Evolutionary conservation across 2,888 invertebrate genomes (phyloP), one percentile per base, ranked within the genome.

Genomic region (Eilema depressum): DNA sequence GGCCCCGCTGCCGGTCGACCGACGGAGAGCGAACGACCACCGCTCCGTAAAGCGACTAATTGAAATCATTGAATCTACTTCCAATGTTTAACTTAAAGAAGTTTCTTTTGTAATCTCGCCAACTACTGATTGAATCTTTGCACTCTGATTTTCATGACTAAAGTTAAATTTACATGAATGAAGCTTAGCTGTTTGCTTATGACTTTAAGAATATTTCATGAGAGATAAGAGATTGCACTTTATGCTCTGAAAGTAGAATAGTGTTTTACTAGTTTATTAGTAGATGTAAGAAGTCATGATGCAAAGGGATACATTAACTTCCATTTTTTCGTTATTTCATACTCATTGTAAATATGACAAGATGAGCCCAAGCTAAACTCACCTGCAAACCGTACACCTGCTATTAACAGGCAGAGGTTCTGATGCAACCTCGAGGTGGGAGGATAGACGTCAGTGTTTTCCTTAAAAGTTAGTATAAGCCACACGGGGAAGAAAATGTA

Each of bases 1-100:
- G 85, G 83, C 79, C 83, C 80, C 76, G 77, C 83, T 85, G 82
- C 83, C 80, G 74, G 70, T 66, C 77, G 75, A 83, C 84, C 82
- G 70, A 26, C 60, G 57, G 63, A 57, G 79, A 75, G 80, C 82
- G 82, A 86, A 83, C 84, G 83, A 80, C 75, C 80, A 78, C 82
- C 80, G 63, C 57, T 56, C 66, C 30, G 41, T 85, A 80, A 79
- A 83, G 80, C 81, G 75, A 83, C 81, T 89, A 88, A 90, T 88
- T 89, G 87, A 88, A 91, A 90, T 88, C 85, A 84, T 83, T 86
- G 82, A 81, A 86, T 85, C 82, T 79, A 79, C 79, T 84, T 84
- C 80, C 80, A 87, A 87, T 86, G 86, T 89, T 87, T 85, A 85
- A 88, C 80, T 85, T 83, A 63, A 77, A 73, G 70, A 70, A 80